A percentile compares a stretch with the other conserved stretches of the same genome.
These are phyloP conservation scores for Apodemus speciosus DNA, from an alignment of 2,113 vertebrate species.

Conservation along the genomic window DNA sequence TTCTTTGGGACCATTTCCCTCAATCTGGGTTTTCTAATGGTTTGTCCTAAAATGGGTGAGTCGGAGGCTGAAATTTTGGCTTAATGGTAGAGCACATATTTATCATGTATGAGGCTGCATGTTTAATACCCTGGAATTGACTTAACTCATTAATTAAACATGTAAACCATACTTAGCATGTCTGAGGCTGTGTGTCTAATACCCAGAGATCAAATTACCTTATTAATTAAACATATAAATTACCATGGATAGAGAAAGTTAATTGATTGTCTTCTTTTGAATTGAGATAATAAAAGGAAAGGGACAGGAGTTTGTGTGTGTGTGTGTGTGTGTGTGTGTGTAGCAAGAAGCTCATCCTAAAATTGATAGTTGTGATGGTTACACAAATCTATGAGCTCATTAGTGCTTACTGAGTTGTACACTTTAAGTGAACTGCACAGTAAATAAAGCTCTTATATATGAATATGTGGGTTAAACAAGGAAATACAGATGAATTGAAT, in stretches of 20 bases:
- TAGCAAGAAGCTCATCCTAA: background rate
- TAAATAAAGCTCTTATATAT: background rate
- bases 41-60: constrained; percentile 28
- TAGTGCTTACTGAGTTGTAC: background rate
- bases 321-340: background rate
- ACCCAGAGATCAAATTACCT: background rate
- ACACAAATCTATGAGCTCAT: background rate
- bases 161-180: background rate
- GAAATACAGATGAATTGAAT: background rate
- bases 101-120: background rate
- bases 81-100: background rate
- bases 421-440: constrained; percentile 24
- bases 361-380: constrained; percentile 16
- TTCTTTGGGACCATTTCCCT: background rate
- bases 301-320: background rate
- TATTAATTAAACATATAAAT: constrained; percentile 1
- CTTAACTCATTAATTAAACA: background rate
- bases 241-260: background rate
- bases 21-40: constrained; percentile 42
- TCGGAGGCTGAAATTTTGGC: background rate
- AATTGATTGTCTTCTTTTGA: background rate
- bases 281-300: background rate
- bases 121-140: background rate
- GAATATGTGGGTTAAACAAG: background rate
- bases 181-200: background rate